These are phyloP conservation scores for Acanthaster planci DNA, from an alignment of 35 echinoderm and acorn worm species.

Conservation along the genomic window DNA sequence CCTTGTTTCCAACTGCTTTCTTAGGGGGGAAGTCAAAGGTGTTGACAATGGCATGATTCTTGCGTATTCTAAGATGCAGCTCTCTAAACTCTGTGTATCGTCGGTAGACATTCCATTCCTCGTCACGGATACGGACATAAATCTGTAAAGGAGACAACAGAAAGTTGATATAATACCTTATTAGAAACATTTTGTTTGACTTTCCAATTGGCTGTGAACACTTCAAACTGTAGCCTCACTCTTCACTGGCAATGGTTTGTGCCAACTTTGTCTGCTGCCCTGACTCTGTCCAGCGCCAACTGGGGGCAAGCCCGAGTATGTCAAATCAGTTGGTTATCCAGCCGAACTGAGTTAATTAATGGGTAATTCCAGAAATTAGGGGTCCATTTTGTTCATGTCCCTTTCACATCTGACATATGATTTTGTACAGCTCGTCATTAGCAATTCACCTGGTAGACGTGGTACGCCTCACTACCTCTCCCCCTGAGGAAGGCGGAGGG, in stretches of 20 bases:
- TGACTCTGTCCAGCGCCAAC: too few species aligned
- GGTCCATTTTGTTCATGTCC: too few species aligned
- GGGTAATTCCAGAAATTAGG: too few species aligned
- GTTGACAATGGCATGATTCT: slow-evolving; percentile 83
- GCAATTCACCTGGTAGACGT: slow-evolving; percentile 90
- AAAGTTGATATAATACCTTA: neutral
- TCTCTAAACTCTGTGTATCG: slow-evolving; percentile 94
- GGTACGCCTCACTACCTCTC: slow-evolving; percentile 84
- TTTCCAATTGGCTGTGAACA: neutral
- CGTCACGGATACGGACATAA: slow-evolving; percentile 91
- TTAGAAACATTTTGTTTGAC: neutral
- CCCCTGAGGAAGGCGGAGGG: slow-evolving; percentile 95
- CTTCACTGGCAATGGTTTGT: too few species aligned
- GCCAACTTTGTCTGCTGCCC: too few species aligned
- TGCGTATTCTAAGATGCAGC: slow-evolving; percentile 81
- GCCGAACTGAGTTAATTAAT: too few species aligned
- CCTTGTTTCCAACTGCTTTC: slow-evolving; percentile 96
- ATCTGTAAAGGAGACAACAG: slow-evolving; percentile 61
- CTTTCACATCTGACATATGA: too few species aligned
- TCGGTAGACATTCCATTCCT: slow-evolving; percentile 97
- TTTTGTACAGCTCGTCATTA: too few species aligned
- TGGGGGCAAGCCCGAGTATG: too few species aligned
- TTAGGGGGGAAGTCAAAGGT: slow-evolving; percentile 99
- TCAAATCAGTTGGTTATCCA: too few species aligned
- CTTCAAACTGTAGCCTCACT: too few species aligned